Evolutionary conservation across 2,888 invertebrate genomes (phyloP).

Genomic region (Synergus itoensis): DNA sequence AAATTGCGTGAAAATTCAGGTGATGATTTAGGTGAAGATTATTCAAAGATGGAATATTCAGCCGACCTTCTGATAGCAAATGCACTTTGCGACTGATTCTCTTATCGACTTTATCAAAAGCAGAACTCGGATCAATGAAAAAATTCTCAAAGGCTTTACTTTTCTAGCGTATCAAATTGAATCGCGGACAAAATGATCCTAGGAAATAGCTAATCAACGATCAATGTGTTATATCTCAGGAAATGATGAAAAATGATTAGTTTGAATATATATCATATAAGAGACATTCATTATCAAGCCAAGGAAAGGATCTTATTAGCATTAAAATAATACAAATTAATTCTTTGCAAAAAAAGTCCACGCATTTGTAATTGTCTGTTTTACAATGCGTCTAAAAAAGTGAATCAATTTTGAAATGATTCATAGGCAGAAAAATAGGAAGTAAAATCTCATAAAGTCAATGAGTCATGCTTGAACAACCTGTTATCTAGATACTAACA

Average conservation of each 20-base stretch:
- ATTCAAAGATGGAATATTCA: neutral
- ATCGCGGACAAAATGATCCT: neutral
- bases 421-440: neutral
- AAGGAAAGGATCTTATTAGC: too few species aligned
- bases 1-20: neutral
- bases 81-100: neutral
- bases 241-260: too few species aligned
- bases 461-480: neutral
- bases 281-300: too few species aligned
- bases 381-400: neutral
- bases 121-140: neutral
- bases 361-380: too few species aligned
- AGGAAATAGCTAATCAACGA: neutral
- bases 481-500: neutral
- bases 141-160: neutral
- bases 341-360: too few species aligned
- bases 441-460: neutral
- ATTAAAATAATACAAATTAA: too few species aligned
- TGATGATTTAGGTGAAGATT: neutral
- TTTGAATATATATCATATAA: too few species aligned
- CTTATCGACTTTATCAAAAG: slow-evolving; percentile 59
- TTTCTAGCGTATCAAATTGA: neutral
- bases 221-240: neutral
- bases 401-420: neutral
- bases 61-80: slow-evolving; percentile 45